Evolutionary conservation across 2,797 vertebrate species (phyloP).

Genomic region (Arremon aurantiirostris): DNA sequence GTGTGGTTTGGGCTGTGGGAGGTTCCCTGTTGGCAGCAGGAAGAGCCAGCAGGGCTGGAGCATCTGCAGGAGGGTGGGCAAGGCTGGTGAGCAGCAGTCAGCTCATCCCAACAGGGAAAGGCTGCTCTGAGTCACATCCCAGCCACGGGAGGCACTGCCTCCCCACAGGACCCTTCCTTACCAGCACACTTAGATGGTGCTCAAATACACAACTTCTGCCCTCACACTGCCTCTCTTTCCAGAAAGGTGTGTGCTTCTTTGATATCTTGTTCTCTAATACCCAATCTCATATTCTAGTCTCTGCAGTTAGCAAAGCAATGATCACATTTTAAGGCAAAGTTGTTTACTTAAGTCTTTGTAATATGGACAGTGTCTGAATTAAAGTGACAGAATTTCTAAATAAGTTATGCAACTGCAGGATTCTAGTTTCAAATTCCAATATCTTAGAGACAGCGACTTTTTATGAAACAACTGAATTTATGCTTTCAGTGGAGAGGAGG

Average conservation of each 20-base stretch:
- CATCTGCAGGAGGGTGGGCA: slow-evolving; percentile 10
- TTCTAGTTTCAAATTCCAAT: neutral
- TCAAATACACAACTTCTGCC: neutral
- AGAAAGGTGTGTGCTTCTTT: neutral
- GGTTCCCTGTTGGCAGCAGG: neutral
- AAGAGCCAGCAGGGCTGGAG: slow-evolving; percentile 9
- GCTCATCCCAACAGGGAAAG: neutral
- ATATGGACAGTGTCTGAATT: neutral
- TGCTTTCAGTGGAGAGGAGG: neutral
- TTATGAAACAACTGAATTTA: neutral
- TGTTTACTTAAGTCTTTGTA: neutral
- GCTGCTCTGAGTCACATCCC: neutral
- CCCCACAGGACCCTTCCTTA: neutral
- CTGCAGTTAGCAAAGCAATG: neutral
- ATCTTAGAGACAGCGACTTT: neutral
- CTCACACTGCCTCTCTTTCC: neutral
- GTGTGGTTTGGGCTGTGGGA: slow-evolving; percentile 9
- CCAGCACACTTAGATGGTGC: neutral
- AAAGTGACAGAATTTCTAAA: neutral
- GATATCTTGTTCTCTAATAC: slow-evolving; percentile 14
- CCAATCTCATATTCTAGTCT: neutral
- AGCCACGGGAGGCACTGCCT: neutral
- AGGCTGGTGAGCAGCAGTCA: neutral
- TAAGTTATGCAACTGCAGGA: slow-evolving; percentile 7
- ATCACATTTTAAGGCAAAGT: neutral